Conservation (phyloP, 2,888 invertebrate species). For the Drosophila austrosaltans region DNA sequence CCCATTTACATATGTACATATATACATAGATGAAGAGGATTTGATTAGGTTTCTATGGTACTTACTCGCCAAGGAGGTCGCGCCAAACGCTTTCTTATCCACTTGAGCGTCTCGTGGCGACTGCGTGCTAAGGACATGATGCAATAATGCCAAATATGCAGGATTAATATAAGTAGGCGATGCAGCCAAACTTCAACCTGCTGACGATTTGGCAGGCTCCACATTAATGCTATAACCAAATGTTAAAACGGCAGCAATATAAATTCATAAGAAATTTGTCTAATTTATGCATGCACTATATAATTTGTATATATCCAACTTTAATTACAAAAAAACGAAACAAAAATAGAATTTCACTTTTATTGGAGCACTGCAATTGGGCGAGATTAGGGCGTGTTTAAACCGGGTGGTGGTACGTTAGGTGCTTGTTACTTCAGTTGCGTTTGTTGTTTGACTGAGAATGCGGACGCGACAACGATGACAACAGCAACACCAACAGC, state of each 20-base stretch:
- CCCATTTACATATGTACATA: slow-evolving; percentile 41
- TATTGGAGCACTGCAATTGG: slow-evolving; percentile 17
- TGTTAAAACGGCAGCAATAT: slow-evolving; percentile 33
- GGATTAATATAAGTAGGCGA: slow-evolving; percentile 74
- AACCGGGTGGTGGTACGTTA: slow-evolving; percentile 48
- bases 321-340: too few species aligned
- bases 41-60: slow-evolving; percentile 14
- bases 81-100: slow-evolving; percentile 78
- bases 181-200: slow-evolving; percentile 75
- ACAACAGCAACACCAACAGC: slow-evolving; percentile 26
- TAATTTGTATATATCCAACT: neutral
- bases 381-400: slow-evolving; percentile 25
- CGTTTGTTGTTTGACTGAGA: slow-evolving; percentile 76
- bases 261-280: slow-evolving; percentile 50
- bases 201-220: slow-evolving; percentile 55
- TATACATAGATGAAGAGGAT: slow-evolving; percentile 22
- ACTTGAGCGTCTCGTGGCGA: slow-evolving; percentile 76
- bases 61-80: slow-evolving; percentile 54
- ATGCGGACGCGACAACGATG: slow-evolving; percentile 57
- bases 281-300: neutral
- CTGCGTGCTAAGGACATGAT: slow-evolving; percentile 78
- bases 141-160: slow-evolving; percentile 67
- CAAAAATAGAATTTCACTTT: slow-evolving; percentile 5
- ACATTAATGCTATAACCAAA: slow-evolving; percentile 56
- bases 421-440: slow-evolving; percentile 72